Conservation (phyloP, 2,797 vertebrate genomes). For the Pelodytes ibericus region DNA sequence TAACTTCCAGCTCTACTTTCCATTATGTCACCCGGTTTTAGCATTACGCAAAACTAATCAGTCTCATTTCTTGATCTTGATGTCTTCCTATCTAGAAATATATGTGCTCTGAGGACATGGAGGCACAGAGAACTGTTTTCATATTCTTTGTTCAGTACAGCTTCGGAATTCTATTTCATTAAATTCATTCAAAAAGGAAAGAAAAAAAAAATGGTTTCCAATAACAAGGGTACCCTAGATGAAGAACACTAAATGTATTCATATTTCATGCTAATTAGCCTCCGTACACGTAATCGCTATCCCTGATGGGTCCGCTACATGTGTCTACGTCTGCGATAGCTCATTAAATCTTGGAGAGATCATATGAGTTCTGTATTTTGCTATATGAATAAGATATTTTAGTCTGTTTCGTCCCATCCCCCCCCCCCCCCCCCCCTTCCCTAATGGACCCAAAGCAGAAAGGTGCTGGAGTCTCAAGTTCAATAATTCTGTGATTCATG, state of each 20-base stretch:
- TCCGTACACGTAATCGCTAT: constrained; percentile 69
- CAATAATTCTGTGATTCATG: constrained; percentile 37
- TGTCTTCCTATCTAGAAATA: constrained; percentile 43
- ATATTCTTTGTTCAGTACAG: constrained; percentile 61
- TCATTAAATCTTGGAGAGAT: constrained; percentile 80
- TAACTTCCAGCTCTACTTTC: constrained; percentile 37
- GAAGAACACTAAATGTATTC: constrained; percentile 70
- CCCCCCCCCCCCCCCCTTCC: constrained; percentile 27
- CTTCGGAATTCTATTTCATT: constrained; percentile 65
- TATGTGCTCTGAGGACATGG: constrained; percentile 55
- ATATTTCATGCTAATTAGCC: constrained; percentile 80
- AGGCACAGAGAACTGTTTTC: constrained; percentile 62
- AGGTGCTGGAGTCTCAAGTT: constrained; percentile 48
- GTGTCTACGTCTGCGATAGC: constrained; percentile 77
- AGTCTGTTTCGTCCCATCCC: too few species aligned
- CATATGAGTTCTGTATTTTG: constrained; percentile 71
- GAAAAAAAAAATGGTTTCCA: constrained; percentile 56
- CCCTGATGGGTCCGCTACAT: constrained; percentile 72
- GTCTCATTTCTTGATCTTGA: constrained; percentile 55
- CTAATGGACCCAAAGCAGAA: constrained; percentile 59
- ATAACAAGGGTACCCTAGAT: constrained; percentile 69
- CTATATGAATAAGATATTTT: constrained; percentile 62
- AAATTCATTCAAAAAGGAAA: constrained; percentile 61
- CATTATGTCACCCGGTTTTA: constrained; percentile 39
- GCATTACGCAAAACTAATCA: constrained; percentile 33